Percentiles rank a stretch among this genome's conserved stretches.
These are phyloP conservation scores for Rhea pennata DNA, from an alignment of 2,113 vertebrate species.

Conservation along the genomic window DNA sequence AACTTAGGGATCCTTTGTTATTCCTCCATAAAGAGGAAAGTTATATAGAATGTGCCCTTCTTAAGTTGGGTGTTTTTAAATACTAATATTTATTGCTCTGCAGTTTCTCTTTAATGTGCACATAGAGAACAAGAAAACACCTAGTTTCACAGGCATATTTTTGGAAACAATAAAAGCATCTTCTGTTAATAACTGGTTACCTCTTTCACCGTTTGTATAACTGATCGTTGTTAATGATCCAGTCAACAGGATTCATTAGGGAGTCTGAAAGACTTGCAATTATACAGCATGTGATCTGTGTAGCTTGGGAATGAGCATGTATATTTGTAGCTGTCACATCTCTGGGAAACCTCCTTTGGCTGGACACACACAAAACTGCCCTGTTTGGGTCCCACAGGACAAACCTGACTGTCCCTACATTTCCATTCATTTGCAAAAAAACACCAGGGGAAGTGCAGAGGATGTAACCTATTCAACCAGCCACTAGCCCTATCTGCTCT, in stretches of 20 bases:
- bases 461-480: too few species aligned
- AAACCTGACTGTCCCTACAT: rapidly evolving
- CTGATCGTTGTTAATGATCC: slow-evolving; percentile 42
- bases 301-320: rapidly evolving
- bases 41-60: slow-evolving; percentile 46
- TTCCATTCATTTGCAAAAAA: background rate
- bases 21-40: slow-evolving; percentile 60
- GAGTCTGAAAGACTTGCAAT: background rate
- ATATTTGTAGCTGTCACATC: background rate
- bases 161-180: slow-evolving; percentile 21
- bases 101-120: slow-evolving; percentile 50
- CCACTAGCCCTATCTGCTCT: too few species aligned
- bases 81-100: slow-evolving; percentile 55
- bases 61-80: slow-evolving; percentile 65
- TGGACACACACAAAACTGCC: background rate
- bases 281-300: rapidly evolving
- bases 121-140: slow-evolving; percentile 48
- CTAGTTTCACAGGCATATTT: background rate
- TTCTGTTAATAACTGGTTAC: slow-evolving; percentile 24
- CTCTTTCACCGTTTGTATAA: background rate
- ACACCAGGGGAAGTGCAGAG: too few species aligned
- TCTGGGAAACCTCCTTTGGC: background rate
- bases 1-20: slow-evolving; percentile 63
- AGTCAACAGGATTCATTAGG: background rate
- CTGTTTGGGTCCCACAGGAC: rapidly evolving